Evolutionary conservation across 2,797 vertebrate species (phyloP), one percentile per base, ranked within the genome.

Genomic region (Gobio occitaniae): DNA sequence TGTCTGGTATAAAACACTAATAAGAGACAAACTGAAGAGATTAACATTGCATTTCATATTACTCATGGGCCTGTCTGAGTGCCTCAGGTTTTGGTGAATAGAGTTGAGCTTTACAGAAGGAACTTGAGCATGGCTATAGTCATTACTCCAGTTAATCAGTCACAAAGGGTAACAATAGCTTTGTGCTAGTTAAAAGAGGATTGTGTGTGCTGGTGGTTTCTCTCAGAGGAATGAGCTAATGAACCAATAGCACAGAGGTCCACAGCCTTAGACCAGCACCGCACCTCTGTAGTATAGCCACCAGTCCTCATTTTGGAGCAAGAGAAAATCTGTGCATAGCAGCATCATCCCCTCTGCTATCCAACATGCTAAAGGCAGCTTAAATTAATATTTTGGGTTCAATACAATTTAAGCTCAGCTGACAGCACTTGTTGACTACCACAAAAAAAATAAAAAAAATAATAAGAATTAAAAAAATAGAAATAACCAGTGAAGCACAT

Each of bases 171-270:
- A 76, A 72, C 15, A 2, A 68, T 83, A 78, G 63, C 88, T 61
- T 78, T 87, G 86, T 81, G 88, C 84, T 87, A 87, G 87, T 87
- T 89, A 89, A 89, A 89, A 80, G 71, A 86, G 84, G 86, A 87
- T 72, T 89, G 76, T 81, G 80, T 82, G 65, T 74, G 69, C 77
- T 68, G 71, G 83, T 78, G 76, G 52, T 86, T 65, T 48, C 41
- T 89, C 88, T 84, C 88, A 3, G 82, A 86, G 72, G 84, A 87
- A n/a, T 13, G 59, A 84, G 72, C 61, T 89, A 87, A 89, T 89
- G 86, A 89, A 78, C 32, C 72, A 76, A 16, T 21, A 47, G 66
- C 38, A 48, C 66, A 70, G n/a, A 63, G 70, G 52, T 71, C 68
- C 54, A 21, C 36, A 61, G 54, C 16, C 63, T 76, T 25, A 76